A percentile compares a stretch with the other conserved stretches of the same genome.
phyloP scores from a whole-genome alignment of 2,888 invertebrate species.

The Pterobdella sp. region DNA sequence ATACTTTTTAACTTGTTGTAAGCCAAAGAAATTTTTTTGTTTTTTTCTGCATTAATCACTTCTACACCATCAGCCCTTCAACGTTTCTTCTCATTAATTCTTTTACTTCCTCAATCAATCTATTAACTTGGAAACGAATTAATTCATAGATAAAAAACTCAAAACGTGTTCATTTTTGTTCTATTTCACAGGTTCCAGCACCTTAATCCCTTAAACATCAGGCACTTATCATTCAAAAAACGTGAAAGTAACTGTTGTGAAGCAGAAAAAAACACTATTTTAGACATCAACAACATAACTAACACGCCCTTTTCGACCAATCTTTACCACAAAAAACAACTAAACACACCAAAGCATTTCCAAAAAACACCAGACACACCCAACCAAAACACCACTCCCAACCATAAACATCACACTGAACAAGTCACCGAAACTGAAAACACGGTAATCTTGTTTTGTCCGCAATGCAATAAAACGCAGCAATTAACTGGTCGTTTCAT shows the following conservation, averaged over 20 bases:
- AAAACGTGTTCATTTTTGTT: background rate
- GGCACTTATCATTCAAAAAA: background rate
- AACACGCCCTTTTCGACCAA: background rate
- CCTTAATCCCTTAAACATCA: background rate
- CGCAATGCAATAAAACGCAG: constrained; percentile 16
- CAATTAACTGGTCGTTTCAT: constrained; percentile 14
- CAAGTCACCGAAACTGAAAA: constrained; percentile 3
- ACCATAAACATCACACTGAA: constrained; percentile 10
- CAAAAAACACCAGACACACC: background rate
- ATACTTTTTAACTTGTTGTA: background rate
- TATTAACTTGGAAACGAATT: background rate
- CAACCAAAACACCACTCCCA: background rate
- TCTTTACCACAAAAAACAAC: background rate
- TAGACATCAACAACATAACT: background rate
- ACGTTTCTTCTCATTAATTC: background rate
- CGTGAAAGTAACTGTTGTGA: background rate
- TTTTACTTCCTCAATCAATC: constrained; percentile 8
- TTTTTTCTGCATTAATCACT: background rate
- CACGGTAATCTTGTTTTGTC: constrained; percentile 13
- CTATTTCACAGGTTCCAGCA: background rate
- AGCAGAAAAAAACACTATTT: background rate
- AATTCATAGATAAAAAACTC: background rate
- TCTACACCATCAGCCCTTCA: background rate
- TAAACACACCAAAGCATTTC: background rate
- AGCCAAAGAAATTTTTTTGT: background rate